A percentile compares a stretch with the other conserved stretches of the same genome.
These are phyloP conservation scores for Thunnus maccoyii DNA, from an alignment of 2,113 vertebrate species.

Conservation along the genomic window DNA sequence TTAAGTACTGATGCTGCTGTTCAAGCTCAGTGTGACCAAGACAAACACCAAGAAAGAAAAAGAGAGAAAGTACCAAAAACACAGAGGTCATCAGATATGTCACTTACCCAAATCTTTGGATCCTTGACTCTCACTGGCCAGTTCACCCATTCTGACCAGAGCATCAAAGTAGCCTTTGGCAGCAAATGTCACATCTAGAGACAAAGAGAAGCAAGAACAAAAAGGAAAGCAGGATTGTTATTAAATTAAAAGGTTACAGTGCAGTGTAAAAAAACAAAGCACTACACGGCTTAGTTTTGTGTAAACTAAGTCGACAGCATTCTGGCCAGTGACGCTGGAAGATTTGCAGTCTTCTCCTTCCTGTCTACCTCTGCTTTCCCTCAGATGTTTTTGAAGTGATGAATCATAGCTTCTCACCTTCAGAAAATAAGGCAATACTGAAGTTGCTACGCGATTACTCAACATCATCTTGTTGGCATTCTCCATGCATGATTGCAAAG, in stretches of 20 bases:
- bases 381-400: slow-evolving; percentile 5
- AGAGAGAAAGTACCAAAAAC: neutral
- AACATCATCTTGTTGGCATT: slow-evolving; percentile 42
- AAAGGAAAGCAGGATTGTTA: neutral
- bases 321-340: neutral
- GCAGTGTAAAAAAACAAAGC: neutral
- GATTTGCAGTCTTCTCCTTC: neutral
- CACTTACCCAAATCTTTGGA: slow-evolving; percentile 97
- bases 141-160: slow-evolving; percentile 98
- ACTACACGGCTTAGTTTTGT: slow-evolving; percentile 3
- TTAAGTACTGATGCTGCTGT: neutral
- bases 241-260: slow-evolving; percentile 26
- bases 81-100: neutral
- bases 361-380: neutral
- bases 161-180: slow-evolving; percentile 99
- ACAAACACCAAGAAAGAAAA: neutral
- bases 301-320: slow-evolving; percentile 19
- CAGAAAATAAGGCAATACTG: slow-evolving; percentile 35
- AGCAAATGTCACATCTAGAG: slow-evolving; percentile 94
- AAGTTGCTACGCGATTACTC: slow-evolving; percentile 45
- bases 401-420: slow-evolving; percentile 35
- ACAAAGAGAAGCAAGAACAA: slow-evolving; percentile 32
- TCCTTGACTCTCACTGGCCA: slow-evolving; percentile 98
- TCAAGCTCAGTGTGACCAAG: neutral
- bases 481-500: slow-evolving; percentile 51